Conservation (phyloP, 2,888 invertebrate genomes). For the Physocephala rufipes region DNA sequence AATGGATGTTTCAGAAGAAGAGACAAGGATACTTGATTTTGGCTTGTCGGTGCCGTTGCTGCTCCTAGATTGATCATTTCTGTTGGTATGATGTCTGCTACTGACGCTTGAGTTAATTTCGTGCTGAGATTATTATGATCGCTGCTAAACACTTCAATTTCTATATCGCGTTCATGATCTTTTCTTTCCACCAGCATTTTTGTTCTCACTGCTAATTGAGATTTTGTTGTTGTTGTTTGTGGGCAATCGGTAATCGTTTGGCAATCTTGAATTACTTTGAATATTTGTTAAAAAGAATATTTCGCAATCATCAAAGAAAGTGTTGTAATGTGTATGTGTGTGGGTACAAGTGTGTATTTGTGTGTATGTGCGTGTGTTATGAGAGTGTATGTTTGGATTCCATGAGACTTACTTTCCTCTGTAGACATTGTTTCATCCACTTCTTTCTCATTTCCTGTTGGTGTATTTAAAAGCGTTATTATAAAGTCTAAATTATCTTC, state of each 20-base stretch:
- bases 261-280: background rate
- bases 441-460: background rate
- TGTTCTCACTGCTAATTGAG: too few species aligned
- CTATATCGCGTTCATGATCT: background rate
- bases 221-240: slow-evolving; percentile 8
- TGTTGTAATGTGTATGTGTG: background rate
- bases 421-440: background rate
- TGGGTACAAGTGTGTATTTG: background rate
- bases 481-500: slow-evolving; percentile 28
- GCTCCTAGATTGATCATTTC: background rate
- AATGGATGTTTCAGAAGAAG: background rate
- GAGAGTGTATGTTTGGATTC: background rate
- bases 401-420: slow-evolving; percentile 9
- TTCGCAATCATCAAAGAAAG: background rate
- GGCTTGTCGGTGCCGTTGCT: background rate
- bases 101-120: background rate
- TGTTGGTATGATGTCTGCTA: background rate
- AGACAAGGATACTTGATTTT: too few species aligned
- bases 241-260: background rate
- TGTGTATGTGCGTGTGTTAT: background rate
- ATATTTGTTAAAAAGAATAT: background rate
- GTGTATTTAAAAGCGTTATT: slow-evolving; percentile 26
- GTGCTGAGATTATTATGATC: background rate
- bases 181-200: background rate
- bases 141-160: background rate